Evolutionary conservation across 92 coral and sea anemone genomes (phyloP).

Genomic region (Pocillopora meandrina): DNA sequence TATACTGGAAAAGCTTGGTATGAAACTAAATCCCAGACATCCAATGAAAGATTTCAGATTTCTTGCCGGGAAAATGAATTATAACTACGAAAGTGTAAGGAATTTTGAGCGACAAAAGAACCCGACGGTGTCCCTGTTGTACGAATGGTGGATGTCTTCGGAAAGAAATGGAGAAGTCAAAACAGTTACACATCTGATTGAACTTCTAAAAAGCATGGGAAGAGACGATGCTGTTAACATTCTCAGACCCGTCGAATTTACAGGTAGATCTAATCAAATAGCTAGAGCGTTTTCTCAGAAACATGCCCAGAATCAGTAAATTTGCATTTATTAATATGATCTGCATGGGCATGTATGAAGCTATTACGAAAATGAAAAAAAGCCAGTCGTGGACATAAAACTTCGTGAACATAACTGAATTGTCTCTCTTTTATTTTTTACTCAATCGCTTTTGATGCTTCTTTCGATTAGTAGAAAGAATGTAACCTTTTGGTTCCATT

Average conservation of each 20-base stretch:
- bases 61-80: constrained; percentile 83
- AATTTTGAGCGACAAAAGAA: constrained; percentile 76
- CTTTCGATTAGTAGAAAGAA: background rate
- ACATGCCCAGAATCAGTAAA: background rate
- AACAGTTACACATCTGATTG: constrained; percentile 76
- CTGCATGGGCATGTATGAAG: background rate
- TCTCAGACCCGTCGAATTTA: constrained; percentile 72
- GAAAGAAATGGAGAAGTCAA: constrained; percentile 65
- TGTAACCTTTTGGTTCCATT: background rate
- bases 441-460: background rate
- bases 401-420: no score
- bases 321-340: background rate
- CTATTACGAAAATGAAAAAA: background rate
- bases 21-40: constrained; percentile 88
- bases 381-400: no score
- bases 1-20: constrained; percentile 72
- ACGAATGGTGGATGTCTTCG: constrained; percentile 73
- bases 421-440: no score
- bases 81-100: constrained; percentile 64
- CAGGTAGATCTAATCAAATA: constrained; percentile 54
- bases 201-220: constrained; percentile 69
- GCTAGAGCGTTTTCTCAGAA: background rate
- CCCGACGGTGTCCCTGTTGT: constrained; percentile 74
- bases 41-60: constrained; percentile 79
- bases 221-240: constrained; percentile 93